Evolutionary conservation across 2,113 vertebrate genomes (phyloP).

Genomic region (Anseranas semipalmata): DNA sequence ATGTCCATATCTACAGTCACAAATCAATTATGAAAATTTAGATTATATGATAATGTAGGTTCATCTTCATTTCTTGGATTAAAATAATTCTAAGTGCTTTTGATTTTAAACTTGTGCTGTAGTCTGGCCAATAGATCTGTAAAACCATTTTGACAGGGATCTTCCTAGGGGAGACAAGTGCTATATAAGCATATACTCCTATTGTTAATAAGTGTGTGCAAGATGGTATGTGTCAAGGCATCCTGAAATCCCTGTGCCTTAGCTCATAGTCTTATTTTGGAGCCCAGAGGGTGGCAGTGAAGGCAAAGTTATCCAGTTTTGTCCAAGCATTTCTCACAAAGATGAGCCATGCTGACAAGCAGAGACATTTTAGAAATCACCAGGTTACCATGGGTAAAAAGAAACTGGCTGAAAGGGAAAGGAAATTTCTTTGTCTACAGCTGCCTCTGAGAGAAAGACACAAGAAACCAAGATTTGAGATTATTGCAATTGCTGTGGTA

Average conservation of each 20-base stretch:
- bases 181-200: neutral
- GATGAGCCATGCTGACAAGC: neutral
- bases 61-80: neutral
- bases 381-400: neutral
- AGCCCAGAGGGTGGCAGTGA: conserved; percentile 67
- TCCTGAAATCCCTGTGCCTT: neutral
- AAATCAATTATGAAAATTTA: neutral
- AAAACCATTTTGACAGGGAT: neutral
- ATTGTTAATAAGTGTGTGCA: neutral
- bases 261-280: neutral
- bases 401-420: neutral
- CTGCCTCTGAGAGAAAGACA: neutral
- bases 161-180: neutral
- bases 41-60: neutral
- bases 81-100: neutral
- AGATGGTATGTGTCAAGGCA: neutral
- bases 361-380: neutral
- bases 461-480: neutral
- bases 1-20: neutral
- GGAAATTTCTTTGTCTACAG: neutral
- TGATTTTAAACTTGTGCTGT: neutral
- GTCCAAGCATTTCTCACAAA: neutral
- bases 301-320: conserved; percentile 26
- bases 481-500: neutral
- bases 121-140: neutral